A percentile compares a stretch with the other conserved stretches of the same genome.
These are phyloP conservation scores for Nylanderia fulva DNA, from an alignment of 1,140 invertebrate species.

Conservation along the genomic window DNA sequence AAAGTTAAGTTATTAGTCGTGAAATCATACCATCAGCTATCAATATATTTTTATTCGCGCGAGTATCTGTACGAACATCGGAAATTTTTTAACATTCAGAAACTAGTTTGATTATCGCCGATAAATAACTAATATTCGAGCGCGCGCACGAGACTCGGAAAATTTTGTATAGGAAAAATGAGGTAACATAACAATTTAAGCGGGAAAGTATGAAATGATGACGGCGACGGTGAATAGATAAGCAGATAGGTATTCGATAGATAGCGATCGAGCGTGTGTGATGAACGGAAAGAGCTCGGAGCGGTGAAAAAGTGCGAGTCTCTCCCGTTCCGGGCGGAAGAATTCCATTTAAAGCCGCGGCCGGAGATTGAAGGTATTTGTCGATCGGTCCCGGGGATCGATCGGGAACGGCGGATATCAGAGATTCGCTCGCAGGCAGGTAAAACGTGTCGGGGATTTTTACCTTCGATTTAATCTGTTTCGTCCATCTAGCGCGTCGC, in stretches of 20 bases:
- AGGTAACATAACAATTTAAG: slow-evolving; percentile 19
- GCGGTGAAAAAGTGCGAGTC: slow-evolving; percentile 12
- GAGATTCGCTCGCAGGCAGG: not conserved
- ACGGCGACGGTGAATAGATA: no score
- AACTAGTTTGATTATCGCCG: slow-evolving; percentile 16
- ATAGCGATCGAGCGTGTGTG: slow-evolving; percentile 24
- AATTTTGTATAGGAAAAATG: not conserved
- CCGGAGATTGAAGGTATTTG: slow-evolving; percentile 46
- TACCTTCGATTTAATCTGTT: slow-evolving; percentile 70
- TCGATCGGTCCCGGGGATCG: slow-evolving; percentile 13
- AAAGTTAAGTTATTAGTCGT: not conserved
- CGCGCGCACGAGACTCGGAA: not conserved
- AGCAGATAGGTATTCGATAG: not conserved
- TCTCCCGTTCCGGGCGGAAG: slow-evolving; percentile 28
- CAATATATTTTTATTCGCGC: not conserved
- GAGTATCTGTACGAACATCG: not conserved
- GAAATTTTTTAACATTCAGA: not conserved
- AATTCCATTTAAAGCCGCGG: slow-evolving; percentile 47
- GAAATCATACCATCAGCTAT: not conserved
- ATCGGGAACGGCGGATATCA: slow-evolving; percentile 23
- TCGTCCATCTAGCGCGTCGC: slow-evolving; percentile 46
- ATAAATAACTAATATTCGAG: slow-evolving; percentile 21
- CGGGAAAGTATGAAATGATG: not conserved
- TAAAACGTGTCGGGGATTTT: slow-evolving; percentile 61
- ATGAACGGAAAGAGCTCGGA: not conserved